Percentiles rank a stretch among this genome's conserved stretches.
These are phyloP conservation scores for Boloria selene DNA, from an alignment of 2,888 invertebrate species.

Conservation along the genomic window DNA sequence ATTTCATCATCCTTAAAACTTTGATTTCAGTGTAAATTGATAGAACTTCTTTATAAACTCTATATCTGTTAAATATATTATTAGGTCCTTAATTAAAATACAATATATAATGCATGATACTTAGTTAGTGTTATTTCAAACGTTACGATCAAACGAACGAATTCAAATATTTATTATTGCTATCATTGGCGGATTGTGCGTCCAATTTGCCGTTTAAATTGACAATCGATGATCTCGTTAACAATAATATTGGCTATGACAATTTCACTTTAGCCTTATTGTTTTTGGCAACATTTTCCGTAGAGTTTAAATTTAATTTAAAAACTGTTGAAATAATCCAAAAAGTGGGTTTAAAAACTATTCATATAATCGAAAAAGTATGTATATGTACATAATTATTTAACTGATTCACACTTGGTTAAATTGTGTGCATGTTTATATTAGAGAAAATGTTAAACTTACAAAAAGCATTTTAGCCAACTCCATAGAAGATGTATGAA, in stretches of 20 bases:
- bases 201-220: conserved; percentile 42
- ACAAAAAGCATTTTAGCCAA: too few relatives aligned
- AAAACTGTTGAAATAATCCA: background rate
- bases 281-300: conserved; percentile 5
- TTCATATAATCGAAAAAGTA: too few relatives aligned
- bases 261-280: conserved; percentile 17
- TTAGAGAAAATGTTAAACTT: too few relatives aligned
- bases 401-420: too few relatives aligned
- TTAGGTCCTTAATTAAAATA: too few relatives aligned
- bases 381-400: too few relatives aligned
- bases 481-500: too few relatives aligned
- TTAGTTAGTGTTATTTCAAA: conserved; percentile 1
- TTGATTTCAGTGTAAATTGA: too few relatives aligned
- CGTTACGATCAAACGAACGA: conserved; percentile 26
- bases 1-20: too few relatives aligned
- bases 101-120: background rate
- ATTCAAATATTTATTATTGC: conserved; percentile 58
- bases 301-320: background rate
- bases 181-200: conserved; percentile 48
- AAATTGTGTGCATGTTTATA: too few relatives aligned
- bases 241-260: conserved; percentile 31
- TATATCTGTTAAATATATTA: too few relatives aligned
- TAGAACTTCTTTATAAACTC: too few relatives aligned
- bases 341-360: background rate
- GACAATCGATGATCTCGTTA: conserved; percentile 41